These are phyloP conservation scores for Tiliacea citrago DNA, from an alignment of 2,888 invertebrate genomes.

Conservation along the genomic window DNA sequence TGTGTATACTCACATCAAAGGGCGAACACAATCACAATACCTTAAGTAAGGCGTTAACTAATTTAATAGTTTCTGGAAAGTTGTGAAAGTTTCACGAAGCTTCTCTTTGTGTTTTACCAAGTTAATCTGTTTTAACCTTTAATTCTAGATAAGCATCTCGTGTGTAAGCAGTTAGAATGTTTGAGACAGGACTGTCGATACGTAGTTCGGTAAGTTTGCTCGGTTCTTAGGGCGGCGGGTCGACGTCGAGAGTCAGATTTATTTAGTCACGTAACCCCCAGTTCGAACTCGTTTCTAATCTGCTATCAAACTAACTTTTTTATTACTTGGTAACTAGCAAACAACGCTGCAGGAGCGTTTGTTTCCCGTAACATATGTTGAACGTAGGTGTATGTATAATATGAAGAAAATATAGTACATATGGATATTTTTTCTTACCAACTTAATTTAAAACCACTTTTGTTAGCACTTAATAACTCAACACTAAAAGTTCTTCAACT, in stretches of 20 bases:
- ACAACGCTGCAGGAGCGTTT: slow-evolving; percentile 77
- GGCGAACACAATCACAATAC: slow-evolving; percentile 43
- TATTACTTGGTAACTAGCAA: slow-evolving; percentile 86
- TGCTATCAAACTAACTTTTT: slow-evolving; percentile 86
- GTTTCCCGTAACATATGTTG: slow-evolving; percentile 66
- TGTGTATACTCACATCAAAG: slow-evolving; percentile 16
- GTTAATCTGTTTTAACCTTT: slow-evolving; percentile 63
- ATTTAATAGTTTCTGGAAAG: slow-evolving; percentile 52
- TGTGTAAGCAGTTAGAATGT: slow-evolving; percentile 60
- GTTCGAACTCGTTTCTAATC: slow-evolving; percentile 83
- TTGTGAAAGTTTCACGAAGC: slow-evolving; percentile 51
- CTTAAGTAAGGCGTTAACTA: slow-evolving; percentile 43
- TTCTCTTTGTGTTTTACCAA: slow-evolving; percentile 53
- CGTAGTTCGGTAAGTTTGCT: slow-evolving; percentile 52
- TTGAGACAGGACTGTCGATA: slow-evolving; percentile 54
- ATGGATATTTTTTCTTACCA: no score
- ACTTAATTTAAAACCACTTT: neutral
- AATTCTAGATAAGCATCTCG: slow-evolving; percentile 61
- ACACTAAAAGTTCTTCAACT: slow-evolving; percentile 4
- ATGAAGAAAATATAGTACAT: neutral
- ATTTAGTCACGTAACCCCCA: slow-evolving; percentile 84
- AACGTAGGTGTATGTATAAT: neutral
- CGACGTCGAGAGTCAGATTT: slow-evolving; percentile 73
- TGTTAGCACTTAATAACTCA: slow-evolving; percentile 9
- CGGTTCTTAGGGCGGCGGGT: slow-evolving; percentile 39